Conservation (phyloP, 2,113 vertebrate species). For the Thalassarche chlororhynchos region DNA sequence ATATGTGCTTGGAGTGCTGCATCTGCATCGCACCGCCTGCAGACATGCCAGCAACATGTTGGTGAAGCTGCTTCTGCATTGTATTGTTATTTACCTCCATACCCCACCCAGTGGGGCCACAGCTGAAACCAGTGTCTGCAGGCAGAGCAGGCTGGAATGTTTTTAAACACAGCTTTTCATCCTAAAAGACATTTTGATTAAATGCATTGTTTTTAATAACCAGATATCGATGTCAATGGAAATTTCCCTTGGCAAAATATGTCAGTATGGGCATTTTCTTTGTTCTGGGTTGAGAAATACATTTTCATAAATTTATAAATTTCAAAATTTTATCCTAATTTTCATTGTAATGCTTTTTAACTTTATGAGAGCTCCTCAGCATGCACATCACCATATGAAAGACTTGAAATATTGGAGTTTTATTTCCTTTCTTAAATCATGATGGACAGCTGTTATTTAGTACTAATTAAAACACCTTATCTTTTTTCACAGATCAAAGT, state of each 20-base stretch:
- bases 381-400: neutral
- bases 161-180: neutral
- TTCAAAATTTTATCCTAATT: neutral
- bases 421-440: constrained; percentile 51
- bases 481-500: constrained; percentile 60
- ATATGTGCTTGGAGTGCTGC: neutral
- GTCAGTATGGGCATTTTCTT: neutral
- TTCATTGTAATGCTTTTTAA: neutral
- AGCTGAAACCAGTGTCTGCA: neutral
- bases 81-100: neutral
- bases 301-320: neutral
- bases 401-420: neutral
- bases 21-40: neutral
- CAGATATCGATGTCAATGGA: neutral
- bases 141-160: neutral
- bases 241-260: neutral
- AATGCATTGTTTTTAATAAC: neutral
- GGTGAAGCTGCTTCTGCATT: neutral
- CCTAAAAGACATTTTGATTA: neutral
- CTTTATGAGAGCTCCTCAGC: neutral
- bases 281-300: neutral
- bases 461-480: constrained; percentile 60
- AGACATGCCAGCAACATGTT: rapidly evolving
- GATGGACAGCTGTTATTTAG: constrained; percentile 35
- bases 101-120: neutral